Percentiles rank a stretch among this genome's conserved stretches.
Conservation (phyloP, 2,888 invertebrate species). For the Thera obeliscata region DNA sequence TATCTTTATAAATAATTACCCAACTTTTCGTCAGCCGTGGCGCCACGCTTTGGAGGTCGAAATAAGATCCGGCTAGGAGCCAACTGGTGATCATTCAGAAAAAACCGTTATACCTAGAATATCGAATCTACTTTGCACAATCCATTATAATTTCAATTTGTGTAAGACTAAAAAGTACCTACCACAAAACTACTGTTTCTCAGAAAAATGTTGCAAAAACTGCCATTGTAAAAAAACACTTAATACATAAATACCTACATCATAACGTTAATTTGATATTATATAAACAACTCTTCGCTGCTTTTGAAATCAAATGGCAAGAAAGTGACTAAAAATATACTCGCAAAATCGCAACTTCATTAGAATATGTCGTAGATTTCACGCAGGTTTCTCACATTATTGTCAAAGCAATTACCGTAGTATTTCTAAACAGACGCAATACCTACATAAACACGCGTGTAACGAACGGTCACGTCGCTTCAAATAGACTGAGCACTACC, state of each 20-base stretch:
- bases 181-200: slow-evolving; percentile 7
- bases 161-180: slow-evolving; percentile 35
- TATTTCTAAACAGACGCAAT: slow-evolving; percentile 54
- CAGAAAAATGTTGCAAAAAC: neutral
- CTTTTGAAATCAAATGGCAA: too few relatives aligned
- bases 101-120: slow-evolving; percentile 38
- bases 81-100: slow-evolving; percentile 36
- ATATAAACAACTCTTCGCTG: too few relatives aligned
- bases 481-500: slow-evolving; percentile 60
- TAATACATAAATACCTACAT: too few relatives aligned
- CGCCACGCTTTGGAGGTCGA: slow-evolving; percentile 63
- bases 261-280: too few relatives aligned
- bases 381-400: slow-evolving; percentile 34
- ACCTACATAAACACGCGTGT: slow-evolving; percentile 57
- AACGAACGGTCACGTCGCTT: slow-evolving; percentile 57
- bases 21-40: slow-evolving; percentile 62
- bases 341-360: neutral
- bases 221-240: neutral
- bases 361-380: neutral
- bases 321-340: neutral
- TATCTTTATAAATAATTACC: slow-evolving; percentile 56
- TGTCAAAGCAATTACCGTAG: slow-evolving; percentile 58
- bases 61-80: slow-evolving; percentile 56
- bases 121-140: slow-evolving; percentile 29
- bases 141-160: slow-evolving; percentile 39